A percentile compares a stretch with the other conserved stretches of the same genome.
These are phyloP conservation scores for Nyctibius bracteatus DNA, from an alignment of 2,113 vertebrate species.

Conservation along the genomic window DNA sequence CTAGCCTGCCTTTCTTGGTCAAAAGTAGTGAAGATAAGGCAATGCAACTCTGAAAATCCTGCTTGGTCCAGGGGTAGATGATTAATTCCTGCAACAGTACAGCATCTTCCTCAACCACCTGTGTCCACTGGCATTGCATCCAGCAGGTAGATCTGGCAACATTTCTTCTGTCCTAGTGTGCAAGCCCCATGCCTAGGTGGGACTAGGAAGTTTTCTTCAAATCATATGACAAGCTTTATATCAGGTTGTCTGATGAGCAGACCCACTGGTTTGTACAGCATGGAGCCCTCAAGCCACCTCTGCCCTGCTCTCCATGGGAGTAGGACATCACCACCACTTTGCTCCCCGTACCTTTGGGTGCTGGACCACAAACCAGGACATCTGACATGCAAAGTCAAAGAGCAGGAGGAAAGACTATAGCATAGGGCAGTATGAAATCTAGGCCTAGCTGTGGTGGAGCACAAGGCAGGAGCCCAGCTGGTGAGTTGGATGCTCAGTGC, in stretches of 20 bases:
- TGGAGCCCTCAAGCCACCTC: background rate
- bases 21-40: background rate
- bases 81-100: background rate
- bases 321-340: background rate
- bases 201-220: background rate
- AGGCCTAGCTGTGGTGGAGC: background rate
- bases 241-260: background rate
- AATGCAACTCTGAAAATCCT: background rate
- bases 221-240: background rate
- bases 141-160: background rate
- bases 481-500: background rate
- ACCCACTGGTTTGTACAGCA: rapidly evolving
- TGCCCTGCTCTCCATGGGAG: background rate
- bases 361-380: background rate
- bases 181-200: background rate
- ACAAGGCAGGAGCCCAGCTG: background rate
- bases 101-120: background rate
- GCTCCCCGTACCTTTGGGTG: background rate
- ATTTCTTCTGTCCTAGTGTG: background rate
- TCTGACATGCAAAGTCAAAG: background rate
- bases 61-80: background rate
- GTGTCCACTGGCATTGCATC: background rate
- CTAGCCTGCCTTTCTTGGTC: background rate
- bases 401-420: background rate
- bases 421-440: background rate